Evolutionary conservation across 2,113 vertebrate genomes (phyloP).

Genomic region (Pavo muticus): DNA sequence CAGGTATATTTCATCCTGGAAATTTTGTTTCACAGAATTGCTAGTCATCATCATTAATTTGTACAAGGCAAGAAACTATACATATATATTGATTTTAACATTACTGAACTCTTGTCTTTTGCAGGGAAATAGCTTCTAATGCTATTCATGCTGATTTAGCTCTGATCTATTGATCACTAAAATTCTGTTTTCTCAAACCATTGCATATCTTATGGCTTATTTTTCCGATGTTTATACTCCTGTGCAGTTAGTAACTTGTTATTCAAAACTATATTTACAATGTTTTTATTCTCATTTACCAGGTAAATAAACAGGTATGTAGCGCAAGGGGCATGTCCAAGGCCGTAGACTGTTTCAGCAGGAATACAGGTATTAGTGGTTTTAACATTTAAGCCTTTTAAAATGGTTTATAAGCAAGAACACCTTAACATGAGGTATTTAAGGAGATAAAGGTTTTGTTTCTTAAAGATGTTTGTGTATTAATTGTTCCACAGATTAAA

Average conservation of each 20-base stretch:
- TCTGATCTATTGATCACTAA: background rate
- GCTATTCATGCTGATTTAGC: background rate
- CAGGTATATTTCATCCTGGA: background rate
- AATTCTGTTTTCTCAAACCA: background rate
- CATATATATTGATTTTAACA: background rate
- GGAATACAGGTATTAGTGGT: background rate
- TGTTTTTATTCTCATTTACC: background rate
- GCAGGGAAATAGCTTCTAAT: background rate
- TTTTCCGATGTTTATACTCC: background rate
- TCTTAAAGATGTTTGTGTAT: slow-evolving; percentile 23
- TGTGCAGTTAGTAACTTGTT: background rate
- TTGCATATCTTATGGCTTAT: background rate
- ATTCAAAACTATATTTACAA: background rate
- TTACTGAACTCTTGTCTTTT: background rate
- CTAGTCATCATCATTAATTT: background rate
- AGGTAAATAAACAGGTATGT: background rate
- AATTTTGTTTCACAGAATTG: background rate
- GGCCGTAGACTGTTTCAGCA: fast-evolving
- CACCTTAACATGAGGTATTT: background rate
- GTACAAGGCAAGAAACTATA: background rate
- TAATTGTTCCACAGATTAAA: slow-evolving; percentile 43
- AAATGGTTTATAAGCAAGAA: background rate
- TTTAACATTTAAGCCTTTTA: background rate
- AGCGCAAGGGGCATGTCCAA: background rate
- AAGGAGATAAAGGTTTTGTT: background rate